Conservation (phyloP, 2,888 invertebrate species). For the Harpalus rubripes region DNA sequence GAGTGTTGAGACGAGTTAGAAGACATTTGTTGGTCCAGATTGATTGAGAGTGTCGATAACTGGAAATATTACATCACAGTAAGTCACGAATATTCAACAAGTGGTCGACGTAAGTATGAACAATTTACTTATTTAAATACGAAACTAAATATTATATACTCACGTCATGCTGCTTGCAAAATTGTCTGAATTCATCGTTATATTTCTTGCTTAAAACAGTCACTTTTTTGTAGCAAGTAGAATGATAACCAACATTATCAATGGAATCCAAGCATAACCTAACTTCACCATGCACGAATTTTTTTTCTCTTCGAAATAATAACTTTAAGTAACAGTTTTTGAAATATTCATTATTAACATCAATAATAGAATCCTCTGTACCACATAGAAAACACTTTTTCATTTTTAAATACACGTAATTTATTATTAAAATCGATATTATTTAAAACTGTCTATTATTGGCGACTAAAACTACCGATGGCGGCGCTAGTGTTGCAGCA, state of each 20-base stretch:
- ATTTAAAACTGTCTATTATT: too few relatives aligned
- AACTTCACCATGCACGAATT: conserved; percentile 19
- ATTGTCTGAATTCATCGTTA: not conserved
- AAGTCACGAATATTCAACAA: too few relatives aligned
- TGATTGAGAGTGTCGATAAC: too few relatives aligned
- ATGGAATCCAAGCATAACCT: conserved; percentile 52
- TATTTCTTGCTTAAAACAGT: conserved; percentile 53
- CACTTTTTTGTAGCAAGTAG: conserved; percentile 55
- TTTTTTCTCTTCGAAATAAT: conserved; percentile 61
- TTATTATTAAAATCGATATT: too few relatives aligned
- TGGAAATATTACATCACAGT: too few relatives aligned
- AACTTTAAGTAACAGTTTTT: conserved; percentile 60
- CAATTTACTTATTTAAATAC: not conserved
- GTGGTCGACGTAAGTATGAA: not conserved
- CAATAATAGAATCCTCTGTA: not conserved
- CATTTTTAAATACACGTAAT: conserved; percentile 16
- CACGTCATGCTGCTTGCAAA: conserved; percentile 7
- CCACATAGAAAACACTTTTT: conserved; percentile 15
- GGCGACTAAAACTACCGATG: too few relatives aligned
- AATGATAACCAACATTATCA: conserved; percentile 56
- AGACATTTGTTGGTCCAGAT: too few relatives aligned
- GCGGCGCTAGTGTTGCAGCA: too few relatives aligned
- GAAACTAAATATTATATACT: conserved; percentile 8
- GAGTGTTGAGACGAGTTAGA: too few relatives aligned
- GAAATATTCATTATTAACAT: conserved; percentile 59